A percentile compares a stretch with the other conserved stretches of the same genome.
These are phyloP conservation scores for Drosophila suzukii DNA, from an alignment of 1,140 invertebrate genomes.

Conservation along the genomic window DNA sequence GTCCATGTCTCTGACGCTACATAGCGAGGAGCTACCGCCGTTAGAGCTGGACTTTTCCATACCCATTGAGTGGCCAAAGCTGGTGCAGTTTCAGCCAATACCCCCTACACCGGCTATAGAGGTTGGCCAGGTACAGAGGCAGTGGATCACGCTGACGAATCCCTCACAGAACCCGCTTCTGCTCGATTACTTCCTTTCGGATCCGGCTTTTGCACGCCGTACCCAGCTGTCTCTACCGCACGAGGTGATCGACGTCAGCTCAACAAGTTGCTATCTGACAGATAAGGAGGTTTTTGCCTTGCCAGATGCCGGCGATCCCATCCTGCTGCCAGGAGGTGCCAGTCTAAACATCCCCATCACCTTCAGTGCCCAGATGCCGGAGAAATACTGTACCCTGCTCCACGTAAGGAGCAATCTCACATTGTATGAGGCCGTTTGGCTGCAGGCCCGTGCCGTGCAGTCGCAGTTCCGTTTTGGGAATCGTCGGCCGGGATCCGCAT, in stretches of 20 bases:
- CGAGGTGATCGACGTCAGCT: conserved; percentile 73
- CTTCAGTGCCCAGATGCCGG: conserved; percentile 75
- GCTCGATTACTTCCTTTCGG: conserved; percentile 72
- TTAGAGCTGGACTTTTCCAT: conserved; percentile 76
- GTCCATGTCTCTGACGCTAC: conserved; percentile 62
- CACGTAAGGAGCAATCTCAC: conserved; percentile 95
- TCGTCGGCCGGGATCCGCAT: conserved; percentile 90
- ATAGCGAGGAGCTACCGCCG: conserved; percentile 71
- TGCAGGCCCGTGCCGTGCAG: conserved; percentile 92
- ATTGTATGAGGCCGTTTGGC: conserved; percentile 92
- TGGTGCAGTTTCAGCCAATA: conserved; percentile 59
- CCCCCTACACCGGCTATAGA: conserved; percentile 71
- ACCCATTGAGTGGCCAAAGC: conserved; percentile 76
- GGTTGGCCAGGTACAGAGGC: conserved; percentile 63
- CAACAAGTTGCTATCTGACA: conserved; percentile 70
- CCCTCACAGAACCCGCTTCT: conserved; percentile 67
- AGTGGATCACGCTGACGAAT: conserved; percentile 70
- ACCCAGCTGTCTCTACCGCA: conserved; percentile 69
- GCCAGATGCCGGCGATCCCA: conserved; percentile 39
- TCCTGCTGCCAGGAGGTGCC: conserved; percentile 61
- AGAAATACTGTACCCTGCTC: conserved; percentile 84
- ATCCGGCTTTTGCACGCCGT: conserved; percentile 60
- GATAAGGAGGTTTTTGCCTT: conserved; percentile 70
- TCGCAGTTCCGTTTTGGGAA: conserved; percentile 97
- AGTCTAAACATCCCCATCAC: conserved; percentile 84